Conservation (phyloP, 1,140 invertebrate genomes). For the Drosophila neocordata region DNA sequence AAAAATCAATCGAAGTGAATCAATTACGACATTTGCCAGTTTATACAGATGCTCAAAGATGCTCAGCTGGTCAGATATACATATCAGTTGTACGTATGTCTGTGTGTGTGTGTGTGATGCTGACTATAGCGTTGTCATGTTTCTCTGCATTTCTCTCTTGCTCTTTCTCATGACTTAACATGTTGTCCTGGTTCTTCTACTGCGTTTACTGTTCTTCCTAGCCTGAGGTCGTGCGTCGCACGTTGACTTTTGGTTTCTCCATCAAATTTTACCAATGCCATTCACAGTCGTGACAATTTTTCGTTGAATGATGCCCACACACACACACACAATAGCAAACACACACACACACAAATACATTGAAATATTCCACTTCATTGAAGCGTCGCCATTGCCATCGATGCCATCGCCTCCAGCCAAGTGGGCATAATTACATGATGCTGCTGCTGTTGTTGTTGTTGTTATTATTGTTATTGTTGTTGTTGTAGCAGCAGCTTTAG, state of each 20-base stretch:
- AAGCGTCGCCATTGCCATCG: constrained; percentile 51
- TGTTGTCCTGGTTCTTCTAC: background rate
- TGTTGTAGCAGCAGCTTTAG: constrained; percentile 7
- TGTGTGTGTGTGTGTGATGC: background rate
- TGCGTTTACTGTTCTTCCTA: background rate
- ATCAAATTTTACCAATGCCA: constrained; percentile 31
- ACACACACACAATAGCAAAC: background rate
- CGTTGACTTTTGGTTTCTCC: constrained; percentile 20
- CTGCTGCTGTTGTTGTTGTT: constrained; percentile 1
- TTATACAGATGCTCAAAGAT: background rate
- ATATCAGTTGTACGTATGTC: background rate
- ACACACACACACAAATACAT: constrained; percentile 9
- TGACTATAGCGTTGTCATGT: constrained; percentile 35
- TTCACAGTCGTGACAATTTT: constrained; percentile 66
- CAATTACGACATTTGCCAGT: constrained; percentile 68
- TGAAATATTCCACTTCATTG: constrained; percentile 64
- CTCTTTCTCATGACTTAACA: background rate
- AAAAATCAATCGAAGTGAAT: constrained; percentile 77
- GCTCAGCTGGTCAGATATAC: constrained; percentile 1
- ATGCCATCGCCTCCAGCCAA: constrained; percentile 43
- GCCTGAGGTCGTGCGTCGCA: constrained; percentile 13
- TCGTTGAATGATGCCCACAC: constrained; percentile 55
- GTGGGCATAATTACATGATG: constrained; percentile 65
- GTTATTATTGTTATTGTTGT: too few relatives aligned
- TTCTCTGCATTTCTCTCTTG: background rate